phyloP scores from a whole-genome alignment of 2,888 invertebrate genomes.

The Spilosoma lubricipeda region DNA sequence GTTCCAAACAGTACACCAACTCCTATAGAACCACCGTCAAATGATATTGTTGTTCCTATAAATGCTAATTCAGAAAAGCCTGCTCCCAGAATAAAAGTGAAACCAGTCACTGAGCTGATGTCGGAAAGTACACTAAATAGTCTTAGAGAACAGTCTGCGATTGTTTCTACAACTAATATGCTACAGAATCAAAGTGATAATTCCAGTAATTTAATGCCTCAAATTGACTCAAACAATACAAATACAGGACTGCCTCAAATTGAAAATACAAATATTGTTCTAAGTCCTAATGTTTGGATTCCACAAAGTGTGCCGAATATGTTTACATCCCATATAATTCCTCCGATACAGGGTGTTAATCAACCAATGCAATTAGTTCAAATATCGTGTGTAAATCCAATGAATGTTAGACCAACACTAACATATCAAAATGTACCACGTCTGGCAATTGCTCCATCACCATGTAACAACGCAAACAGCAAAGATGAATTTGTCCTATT shows the following conservation, averaged over 20 bases:
- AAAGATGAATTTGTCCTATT: constrained; percentile 53
- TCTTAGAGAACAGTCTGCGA: constrained; percentile 34
- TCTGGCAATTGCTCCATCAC: constrained; percentile 8
- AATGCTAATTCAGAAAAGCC: constrained; percentile 17
- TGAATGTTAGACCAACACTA: constrained; percentile 8
- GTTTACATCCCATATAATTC: constrained; percentile 26
- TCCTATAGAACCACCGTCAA: constrained; percentile 24
- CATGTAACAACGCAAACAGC: not conserved
- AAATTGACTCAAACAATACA: constrained; percentile 1
- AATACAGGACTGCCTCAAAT: constrained; percentile 4
- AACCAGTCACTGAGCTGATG: constrained; percentile 75
- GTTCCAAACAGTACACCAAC: constrained; percentile 17
- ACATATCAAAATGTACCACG: constrained; percentile 18
- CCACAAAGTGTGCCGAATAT: constrained; percentile 15
- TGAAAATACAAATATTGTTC: constrained; percentile 8
- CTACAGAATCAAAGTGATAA: constrained; percentile 9
- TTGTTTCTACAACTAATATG: constrained; percentile 14
- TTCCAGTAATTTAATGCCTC: not conserved
- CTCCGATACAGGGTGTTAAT: constrained; percentile 6
- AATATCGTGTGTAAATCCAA: constrained; percentile 13
- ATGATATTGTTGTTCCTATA: not conserved
- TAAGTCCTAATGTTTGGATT: constrained; percentile 27
- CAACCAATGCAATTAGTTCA: constrained; percentile 25
- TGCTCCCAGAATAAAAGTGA: constrained; percentile 76
- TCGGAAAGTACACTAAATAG: constrained; percentile 57